These are phyloP conservation scores for Plecotus auritus DNA, from an alignment of 2,113 vertebrate species.

Conservation along the genomic window DNA sequence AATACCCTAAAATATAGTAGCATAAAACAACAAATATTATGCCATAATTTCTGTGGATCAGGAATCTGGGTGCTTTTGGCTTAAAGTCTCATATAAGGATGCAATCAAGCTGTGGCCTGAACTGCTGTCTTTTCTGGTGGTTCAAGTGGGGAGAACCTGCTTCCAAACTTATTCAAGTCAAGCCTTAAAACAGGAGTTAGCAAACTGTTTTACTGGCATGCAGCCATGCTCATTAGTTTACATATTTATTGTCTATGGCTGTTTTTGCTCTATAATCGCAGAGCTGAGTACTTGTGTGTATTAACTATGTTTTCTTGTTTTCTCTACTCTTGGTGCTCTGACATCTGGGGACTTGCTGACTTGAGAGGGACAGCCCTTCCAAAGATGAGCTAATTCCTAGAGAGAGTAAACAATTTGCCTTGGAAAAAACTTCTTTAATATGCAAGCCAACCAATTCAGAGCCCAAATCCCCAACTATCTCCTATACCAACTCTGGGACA, in stretches of 20 bases:
- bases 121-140: background rate
- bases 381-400: background rate
- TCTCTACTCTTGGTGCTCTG: background rate
- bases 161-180: background rate
- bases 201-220: background rate
- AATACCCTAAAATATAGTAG: background rate
- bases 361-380: background rate
- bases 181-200: background rate
- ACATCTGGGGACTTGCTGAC: background rate
- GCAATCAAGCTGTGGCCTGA: background rate
- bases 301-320: background rate
- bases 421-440: background rate
- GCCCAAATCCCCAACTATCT: background rate
- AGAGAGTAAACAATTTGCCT: background rate
- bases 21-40: background rate
- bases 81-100: background rate
- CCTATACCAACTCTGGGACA: background rate
- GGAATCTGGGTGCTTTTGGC: background rate
- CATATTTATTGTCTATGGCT: background rate
- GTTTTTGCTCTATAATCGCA: background rate
- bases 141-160: background rate
- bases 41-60: background rate
- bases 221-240: background rate
- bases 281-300: background rate
- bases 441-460: background rate